These are phyloP conservation scores for Dyspetes luteomarginatus DNA, from an alignment of 2,888 invertebrate genomes.

Conservation along the genomic window DNA sequence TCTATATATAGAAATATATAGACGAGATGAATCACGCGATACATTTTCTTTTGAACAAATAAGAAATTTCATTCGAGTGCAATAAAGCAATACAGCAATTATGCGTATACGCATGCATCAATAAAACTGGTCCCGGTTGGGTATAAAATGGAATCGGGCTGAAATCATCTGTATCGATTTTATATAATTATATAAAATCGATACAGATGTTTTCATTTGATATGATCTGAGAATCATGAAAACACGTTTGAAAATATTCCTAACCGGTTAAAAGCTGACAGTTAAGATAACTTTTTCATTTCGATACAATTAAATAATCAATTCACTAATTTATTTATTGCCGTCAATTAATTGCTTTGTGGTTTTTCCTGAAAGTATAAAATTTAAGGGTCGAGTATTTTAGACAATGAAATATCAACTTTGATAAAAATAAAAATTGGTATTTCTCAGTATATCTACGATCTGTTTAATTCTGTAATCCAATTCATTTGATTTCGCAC, in stretches of 20 bases:
- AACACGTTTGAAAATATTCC: neutral
- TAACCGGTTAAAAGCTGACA: neutral
- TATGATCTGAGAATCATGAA: neutral
- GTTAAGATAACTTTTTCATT: too few relatives aligned
- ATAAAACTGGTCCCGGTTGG: conserved; percentile 10
- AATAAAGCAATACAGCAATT: conserved; percentile 7
- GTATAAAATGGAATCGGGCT: neutral
- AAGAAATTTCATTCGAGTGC: conserved; percentile 13
- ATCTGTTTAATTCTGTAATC: too few relatives aligned
- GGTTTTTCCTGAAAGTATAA: too few relatives aligned
- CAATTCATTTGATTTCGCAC: too few relatives aligned
- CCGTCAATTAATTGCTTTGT: too few relatives aligned
- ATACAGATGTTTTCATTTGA: too few relatives aligned
- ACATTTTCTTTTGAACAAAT: neutral
- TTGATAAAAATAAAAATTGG: too few relatives aligned
- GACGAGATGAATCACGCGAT: conserved; percentile 11
- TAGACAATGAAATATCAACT: too few relatives aligned
- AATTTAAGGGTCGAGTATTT: too few relatives aligned
- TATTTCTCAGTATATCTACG: too few relatives aligned
- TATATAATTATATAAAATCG: neutral
- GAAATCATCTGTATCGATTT: neutral
- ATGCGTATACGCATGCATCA: neutral
- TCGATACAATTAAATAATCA: too few relatives aligned
- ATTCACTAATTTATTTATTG: too few relatives aligned
- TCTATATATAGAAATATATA: neutral